These are phyloP conservation scores for Gambusia holbrooki DNA, from an alignment of 2,113 vertebrate species.

Conservation along the genomic window DNA sequence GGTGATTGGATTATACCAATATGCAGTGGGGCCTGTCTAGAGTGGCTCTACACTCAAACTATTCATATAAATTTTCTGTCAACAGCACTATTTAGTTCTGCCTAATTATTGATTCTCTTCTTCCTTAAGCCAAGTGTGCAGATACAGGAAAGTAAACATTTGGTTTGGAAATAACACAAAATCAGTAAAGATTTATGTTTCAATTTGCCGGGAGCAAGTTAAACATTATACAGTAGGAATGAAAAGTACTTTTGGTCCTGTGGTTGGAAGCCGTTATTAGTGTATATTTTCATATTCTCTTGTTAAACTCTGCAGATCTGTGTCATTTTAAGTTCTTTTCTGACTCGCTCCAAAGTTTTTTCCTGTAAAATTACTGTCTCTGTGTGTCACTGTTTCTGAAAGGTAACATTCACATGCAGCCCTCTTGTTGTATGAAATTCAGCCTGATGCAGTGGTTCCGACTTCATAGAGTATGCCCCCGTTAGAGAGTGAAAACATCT, in stretches of 20 bases:
- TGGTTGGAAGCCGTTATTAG: constrained; percentile 76
- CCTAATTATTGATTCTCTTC: constrained; percentile 66
- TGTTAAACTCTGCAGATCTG: constrained; percentile 74
- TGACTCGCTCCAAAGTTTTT: constrained; percentile 36
- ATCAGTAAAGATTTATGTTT: constrained; percentile 78
- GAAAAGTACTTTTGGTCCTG: constrained; percentile 75
- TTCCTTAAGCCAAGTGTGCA: constrained; percentile 46
- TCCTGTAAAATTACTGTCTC: constrained; percentile 77
- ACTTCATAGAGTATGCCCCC: too few relatives aligned
- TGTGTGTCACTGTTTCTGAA: constrained; percentile 61
- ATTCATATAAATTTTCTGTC: constrained; percentile 67
- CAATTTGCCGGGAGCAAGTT: constrained; percentile 67
- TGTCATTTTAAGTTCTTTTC: constrained; percentile 74
- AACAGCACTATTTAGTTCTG: constrained; percentile 59
- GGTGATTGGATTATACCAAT: constrained; percentile 70
- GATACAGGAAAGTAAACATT: constrained; percentile 80
- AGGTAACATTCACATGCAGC: constrained; percentile 57
- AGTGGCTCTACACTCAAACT: constrained; percentile 54
- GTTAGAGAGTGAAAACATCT: background rate
- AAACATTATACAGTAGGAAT: constrained; percentile 76
- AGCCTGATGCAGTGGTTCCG: too few relatives aligned
- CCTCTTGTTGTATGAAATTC: constrained; percentile 36
- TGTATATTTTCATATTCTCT: constrained; percentile 81
- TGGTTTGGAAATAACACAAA: constrained; percentile 77
- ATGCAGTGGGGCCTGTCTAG: constrained; percentile 37